Evolutionary conservation across 2,113 vertebrate genomes (phyloP), one percentile per base, ranked within the genome.

Genomic region (Empidonax traillii): DNA sequence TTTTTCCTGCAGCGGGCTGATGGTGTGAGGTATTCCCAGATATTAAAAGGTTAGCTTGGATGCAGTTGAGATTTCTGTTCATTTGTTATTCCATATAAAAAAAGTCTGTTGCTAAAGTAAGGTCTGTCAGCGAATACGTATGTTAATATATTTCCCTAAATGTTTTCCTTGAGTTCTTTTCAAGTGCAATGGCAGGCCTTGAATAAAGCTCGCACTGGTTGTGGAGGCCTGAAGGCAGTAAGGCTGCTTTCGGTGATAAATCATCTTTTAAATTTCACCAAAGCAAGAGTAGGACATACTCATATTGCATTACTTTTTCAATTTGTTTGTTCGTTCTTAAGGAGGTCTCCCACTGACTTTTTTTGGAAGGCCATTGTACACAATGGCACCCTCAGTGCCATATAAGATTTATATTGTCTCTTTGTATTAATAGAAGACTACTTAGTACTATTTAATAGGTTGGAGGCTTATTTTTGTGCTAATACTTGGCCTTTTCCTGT

Each of bases 161-260:
- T 77, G 4, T 14, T 84, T 43, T 35, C 53, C n/a, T 28, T 4
- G 28, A 47, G 35, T 4, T 30, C 5, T 85, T 67, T 77, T 25
- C 10, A 22, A 66, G 55, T 18, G 61, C 2, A 3, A 0, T 53
- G 63, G 27, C 41, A 33, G 0, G 0, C 27, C 3, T 68, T 61
- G 63, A 65, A 4, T 55, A 49, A 62, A 68, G 68, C 53, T 56
- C 14, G 1, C 6, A 7, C 8, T 44, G 88, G 4, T 28, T 72
- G 18, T 37, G 88, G 87, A 76, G 67, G 33, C 55, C 83, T 28
- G 16, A 59, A 28, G n/a, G 21, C n/a, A 35, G 44, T 16, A 10
- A 43, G 37, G 51, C 72, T 67, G 75, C 43, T 46, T 25, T 1
- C 0, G 0, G 35, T n/a, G 56, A 46, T 77, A 90, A 77, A 78